A percentile compares a stretch with the other conserved stretches of the same genome.
Evolutionary conservation across 2,797 vertebrate species (phyloP).

Genomic region (Leuciscus waleckii): DNA sequence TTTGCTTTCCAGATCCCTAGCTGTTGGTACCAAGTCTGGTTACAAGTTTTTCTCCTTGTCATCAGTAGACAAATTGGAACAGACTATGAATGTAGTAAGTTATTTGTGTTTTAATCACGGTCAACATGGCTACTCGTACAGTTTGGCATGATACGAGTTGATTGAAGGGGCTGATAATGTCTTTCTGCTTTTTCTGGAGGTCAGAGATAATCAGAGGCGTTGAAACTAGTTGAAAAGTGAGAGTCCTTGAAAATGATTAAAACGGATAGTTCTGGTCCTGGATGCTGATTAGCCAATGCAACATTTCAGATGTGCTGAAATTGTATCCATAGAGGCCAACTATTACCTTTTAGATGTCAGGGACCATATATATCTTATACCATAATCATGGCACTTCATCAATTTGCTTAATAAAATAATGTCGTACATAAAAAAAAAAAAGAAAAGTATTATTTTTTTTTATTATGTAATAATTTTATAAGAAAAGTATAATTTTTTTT

Average conservation of each 20-base stretch:
- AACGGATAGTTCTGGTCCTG: background rate
- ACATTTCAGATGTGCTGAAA: background rate
- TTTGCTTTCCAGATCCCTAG: conserved; percentile 84
- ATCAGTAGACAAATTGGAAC: conserved; percentile 98
- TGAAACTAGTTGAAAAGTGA: background rate
- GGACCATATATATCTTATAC: background rate
- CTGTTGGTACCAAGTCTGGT: conserved; percentile 97
- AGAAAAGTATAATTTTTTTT: background rate
- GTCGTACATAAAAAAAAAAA: background rate
- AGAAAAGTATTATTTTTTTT: background rate
- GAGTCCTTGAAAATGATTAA: background rate
- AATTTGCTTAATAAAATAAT: background rate
- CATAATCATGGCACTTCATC: background rate
- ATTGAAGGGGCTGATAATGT: conserved; percentile 1
- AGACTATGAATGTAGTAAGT: conserved; percentile 99
- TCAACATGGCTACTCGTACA: background rate
- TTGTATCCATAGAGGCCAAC: background rate
- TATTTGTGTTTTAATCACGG: conserved; percentile 36
- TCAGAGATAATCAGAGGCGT: conserved; percentile 4
- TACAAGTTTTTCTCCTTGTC: conserved; percentile 99
- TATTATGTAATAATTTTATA: no score
- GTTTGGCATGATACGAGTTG: background rate
- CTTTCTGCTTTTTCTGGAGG: background rate
- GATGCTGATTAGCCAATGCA: background rate
- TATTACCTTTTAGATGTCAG: background rate